phyloP scores from a whole-genome alignment of 2,113 vertebrate genomes.

The Pteruthius melanotis region DNA sequence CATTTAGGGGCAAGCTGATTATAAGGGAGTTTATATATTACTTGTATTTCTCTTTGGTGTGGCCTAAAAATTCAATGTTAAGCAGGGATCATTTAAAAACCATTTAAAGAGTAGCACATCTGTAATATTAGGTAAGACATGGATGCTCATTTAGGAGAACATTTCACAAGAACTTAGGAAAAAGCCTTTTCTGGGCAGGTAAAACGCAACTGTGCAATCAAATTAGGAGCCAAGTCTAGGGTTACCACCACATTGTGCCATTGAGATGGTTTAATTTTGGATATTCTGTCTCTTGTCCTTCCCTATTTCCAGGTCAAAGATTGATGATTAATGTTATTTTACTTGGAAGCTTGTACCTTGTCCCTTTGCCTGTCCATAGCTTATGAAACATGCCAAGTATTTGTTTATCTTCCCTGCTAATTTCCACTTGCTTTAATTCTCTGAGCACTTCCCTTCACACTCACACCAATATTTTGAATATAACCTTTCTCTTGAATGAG shows the following conservation, averaged over 20 bases:
- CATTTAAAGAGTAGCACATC: background rate
- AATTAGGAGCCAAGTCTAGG: background rate
- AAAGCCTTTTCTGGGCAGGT: background rate
- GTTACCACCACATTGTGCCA: background rate
- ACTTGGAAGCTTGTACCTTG: background rate
- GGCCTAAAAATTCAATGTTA: background rate
- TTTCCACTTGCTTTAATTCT: conserved; percentile 20
- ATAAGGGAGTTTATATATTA: conserved; percentile 39
- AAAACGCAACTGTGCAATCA: background rate
- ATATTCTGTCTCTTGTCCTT: background rate
- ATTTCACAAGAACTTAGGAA: background rate
- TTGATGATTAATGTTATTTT: background rate
- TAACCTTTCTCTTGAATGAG: conserved; percentile 37
- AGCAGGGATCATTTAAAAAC: background rate
- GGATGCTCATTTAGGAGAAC: background rate
- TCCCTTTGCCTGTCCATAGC: background rate
- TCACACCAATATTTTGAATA: conserved; percentile 33
- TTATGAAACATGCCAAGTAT: background rate
- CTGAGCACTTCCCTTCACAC: background rate
- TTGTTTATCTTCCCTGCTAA: background rate
- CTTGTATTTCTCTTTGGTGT: background rate
- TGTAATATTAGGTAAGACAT: background rate
- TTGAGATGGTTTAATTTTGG: background rate
- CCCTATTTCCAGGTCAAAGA: background rate
- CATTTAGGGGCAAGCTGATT: conserved; percentile 23